Conservation (phyloP, 2,113 vertebrate genomes). For the Philantomba maxwellii region DNA sequence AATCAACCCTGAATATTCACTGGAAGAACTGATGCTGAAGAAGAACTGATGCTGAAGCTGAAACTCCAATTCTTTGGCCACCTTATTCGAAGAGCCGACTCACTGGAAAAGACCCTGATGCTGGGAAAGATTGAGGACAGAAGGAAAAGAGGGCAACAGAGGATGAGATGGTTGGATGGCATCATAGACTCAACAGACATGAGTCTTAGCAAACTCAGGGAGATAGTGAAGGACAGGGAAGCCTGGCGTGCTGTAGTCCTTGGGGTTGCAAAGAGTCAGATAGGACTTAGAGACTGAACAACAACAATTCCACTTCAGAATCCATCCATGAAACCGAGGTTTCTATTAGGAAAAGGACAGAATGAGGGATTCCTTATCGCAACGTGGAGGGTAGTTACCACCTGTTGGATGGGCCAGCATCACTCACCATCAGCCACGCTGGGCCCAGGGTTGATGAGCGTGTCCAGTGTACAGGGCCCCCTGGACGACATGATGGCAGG, state of each 20-base stretch:
- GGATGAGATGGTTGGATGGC: neutral
- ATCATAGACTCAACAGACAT: neutral
- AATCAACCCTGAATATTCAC: neutral
- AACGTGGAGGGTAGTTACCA: neutral
- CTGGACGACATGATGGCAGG: slow-evolving; percentile 88
- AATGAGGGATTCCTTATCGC: neutral
- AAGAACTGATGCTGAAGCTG: neutral
- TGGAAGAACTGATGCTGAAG: neutral
- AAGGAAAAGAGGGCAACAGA: neutral
- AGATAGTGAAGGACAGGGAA: neutral
- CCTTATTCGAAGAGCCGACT: neutral
- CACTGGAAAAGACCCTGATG: neutral
- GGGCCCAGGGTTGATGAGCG: slow-evolving; percentile 89
- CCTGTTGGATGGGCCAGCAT: too few species aligned
- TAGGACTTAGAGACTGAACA: neutral
- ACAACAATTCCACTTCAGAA: neutral
- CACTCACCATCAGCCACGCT: slow-evolving; percentile 86
- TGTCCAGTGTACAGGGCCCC: slow-evolving; percentile 95
- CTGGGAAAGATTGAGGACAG: neutral
- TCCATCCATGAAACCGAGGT: neutral
- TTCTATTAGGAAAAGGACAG: slow-evolving; percentile 20
- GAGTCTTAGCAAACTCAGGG: neutral
- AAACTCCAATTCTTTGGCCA: neutral
- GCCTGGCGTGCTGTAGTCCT: neutral
- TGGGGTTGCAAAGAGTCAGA: neutral